These are phyloP conservation scores for Eupeodes luniger DNA, from an alignment of 2,888 invertebrate species.

Conservation along the genomic window DNA sequence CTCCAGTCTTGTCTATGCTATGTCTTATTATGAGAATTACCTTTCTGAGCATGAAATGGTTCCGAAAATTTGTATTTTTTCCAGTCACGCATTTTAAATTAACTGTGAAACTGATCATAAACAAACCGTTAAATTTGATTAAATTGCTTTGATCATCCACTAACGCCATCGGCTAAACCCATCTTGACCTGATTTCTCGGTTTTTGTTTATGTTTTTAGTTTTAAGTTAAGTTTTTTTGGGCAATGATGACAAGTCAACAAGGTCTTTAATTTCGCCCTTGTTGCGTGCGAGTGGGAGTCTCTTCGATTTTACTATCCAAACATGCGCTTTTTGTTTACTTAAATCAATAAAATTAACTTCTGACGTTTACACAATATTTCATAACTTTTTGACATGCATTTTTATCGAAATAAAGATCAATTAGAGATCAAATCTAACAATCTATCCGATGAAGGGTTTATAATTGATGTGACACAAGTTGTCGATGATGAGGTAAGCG, in stretches of 20 bases:
- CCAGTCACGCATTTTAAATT: conserved; percentile 49
- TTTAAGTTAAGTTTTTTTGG: background rate
- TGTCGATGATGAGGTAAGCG: conserved; percentile 35
- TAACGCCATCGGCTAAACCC: conserved; percentile 34
- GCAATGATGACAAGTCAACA: conserved; percentile 24
- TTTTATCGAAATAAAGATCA: background rate
- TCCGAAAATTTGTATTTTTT: conserved; percentile 37
- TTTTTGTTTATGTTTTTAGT: no score
- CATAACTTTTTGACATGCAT: conserved; percentile 24
- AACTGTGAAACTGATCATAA: background rate
- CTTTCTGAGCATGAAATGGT: background rate
- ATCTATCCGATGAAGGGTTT: conserved; percentile 1
- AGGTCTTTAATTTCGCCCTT: conserved; percentile 32
- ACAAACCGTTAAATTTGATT: conserved; percentile 21
- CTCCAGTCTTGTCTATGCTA: background rate
- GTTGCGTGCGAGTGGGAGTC: conserved; percentile 35
- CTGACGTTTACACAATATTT: conserved; percentile 7
- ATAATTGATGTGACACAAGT: conserved; percentile 56
- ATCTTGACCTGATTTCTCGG: conserved; percentile 65
- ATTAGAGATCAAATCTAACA: conserved; percentile 11
- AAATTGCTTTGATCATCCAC: conserved; percentile 37
- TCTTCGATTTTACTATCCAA: conserved; percentile 2
- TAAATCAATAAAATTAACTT: conserved; percentile 33
- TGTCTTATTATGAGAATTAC: background rate
- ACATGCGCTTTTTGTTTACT: conserved; percentile 29